Conservation (phyloP, 2,797 vertebrate genomes). For the Chloroceryle amazona region DNA sequence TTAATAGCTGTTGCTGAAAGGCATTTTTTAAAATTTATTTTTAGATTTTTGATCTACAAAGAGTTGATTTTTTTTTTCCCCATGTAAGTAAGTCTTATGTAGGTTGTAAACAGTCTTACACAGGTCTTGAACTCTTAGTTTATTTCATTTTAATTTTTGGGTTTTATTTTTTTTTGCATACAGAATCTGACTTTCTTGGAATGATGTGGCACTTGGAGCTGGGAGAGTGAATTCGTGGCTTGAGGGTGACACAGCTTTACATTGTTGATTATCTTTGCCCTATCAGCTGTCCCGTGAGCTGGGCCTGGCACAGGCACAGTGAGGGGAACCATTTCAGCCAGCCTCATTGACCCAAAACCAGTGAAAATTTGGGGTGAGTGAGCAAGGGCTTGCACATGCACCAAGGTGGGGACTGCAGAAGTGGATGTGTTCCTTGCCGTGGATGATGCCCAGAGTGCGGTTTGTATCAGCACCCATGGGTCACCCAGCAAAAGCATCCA, state of each 20-base stretch:
- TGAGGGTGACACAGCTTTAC: not conserved
- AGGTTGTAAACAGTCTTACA: not conserved
- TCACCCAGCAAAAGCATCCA: not conserved
- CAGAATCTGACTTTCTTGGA: not conserved
- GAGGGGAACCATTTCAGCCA: rapidly evolving
- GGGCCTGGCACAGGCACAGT: not conserved
- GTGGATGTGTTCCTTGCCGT: rapidly evolving
- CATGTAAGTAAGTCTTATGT: not conserved
- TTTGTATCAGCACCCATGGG: not conserved
- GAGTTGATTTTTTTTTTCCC: not conserved
- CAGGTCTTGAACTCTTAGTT: not conserved
- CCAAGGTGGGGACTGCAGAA: not conserved
- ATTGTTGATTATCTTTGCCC: not conserved
- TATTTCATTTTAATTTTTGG: too few relatives aligned
- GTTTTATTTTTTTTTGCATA: not conserved
- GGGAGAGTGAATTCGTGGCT: not conserved
- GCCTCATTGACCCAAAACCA: not conserved
- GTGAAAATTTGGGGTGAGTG: not conserved
- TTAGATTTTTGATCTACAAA: not conserved
- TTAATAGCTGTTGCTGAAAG: not conserved
- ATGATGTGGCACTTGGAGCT: not conserved
- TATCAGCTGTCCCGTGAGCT: not conserved
- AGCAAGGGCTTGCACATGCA: not conserved
- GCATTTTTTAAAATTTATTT: not conserved
- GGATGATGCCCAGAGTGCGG: not conserved